These are phyloP conservation scores for Epinotia ramella DNA, from an alignment of 2,888 invertebrate species.

Conservation along the genomic window DNA sequence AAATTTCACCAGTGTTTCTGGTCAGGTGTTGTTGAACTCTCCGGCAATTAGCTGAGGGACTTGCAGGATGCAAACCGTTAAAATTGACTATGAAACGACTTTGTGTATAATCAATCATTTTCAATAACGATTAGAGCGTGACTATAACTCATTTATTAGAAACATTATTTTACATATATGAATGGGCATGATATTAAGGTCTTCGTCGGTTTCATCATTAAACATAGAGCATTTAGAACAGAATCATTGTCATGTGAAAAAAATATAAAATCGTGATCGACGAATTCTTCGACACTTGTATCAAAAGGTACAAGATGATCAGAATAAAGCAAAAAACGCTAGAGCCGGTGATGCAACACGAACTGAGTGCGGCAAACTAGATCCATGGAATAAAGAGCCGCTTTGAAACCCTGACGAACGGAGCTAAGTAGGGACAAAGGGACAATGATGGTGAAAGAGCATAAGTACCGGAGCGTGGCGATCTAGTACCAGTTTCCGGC, in stretches of 20 bases:
- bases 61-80: slow-evolving; percentile 59
- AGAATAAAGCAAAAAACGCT: slow-evolving; percentile 64
- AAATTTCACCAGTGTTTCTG: slow-evolving; percentile 78
- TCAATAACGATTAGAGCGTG: slow-evolving; percentile 27
- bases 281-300: slow-evolving; percentile 52
- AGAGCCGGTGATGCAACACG: slow-evolving; percentile 76
- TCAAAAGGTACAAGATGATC: slow-evolving; percentile 50
- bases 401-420: slow-evolving; percentile 72
- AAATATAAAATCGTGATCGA: slow-evolving; percentile 51
- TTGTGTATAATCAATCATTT: slow-evolving; percentile 44
- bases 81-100: slow-evolving; percentile 57
- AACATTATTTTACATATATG: slow-evolving; percentile 11
- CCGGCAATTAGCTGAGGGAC: slow-evolving; percentile 59
- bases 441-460: slow-evolving; percentile 79
- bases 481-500: slow-evolving; percentile 74
- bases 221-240: not conserved
- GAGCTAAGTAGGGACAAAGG: slow-evolving; percentile 74
- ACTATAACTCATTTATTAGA: slow-evolving; percentile 20
- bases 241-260: slow-evolving; percentile 16
- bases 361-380: slow-evolving; percentile 78
- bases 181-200: slow-evolving; percentile 6
- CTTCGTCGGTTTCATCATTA: not conserved
- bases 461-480: slow-evolving; percentile 80
- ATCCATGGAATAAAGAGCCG: slow-evolving; percentile 70
- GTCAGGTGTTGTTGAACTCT: slow-evolving; percentile 68